phyloP scores from a whole-genome alignment of 2,888 invertebrate genomes.

The Brachypterus glaber region DNA sequence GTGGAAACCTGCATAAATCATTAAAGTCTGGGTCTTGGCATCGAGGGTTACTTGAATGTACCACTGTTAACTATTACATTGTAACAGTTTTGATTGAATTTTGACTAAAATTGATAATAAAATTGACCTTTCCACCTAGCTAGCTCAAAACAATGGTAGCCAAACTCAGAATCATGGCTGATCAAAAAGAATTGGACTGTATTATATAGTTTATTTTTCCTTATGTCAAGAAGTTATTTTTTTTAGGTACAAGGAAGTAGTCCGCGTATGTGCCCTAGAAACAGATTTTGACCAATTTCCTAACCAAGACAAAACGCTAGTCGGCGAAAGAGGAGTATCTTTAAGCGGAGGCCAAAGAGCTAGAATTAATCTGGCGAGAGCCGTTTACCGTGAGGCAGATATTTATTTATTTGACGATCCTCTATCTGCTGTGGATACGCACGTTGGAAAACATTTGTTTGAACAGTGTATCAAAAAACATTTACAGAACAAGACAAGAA shows the following conservation, averaged over 20 bases:
- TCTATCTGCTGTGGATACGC: constrained; percentile 68
- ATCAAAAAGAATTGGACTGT: too few species aligned
- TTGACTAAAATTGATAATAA: too few species aligned
- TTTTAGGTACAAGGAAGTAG: constrained; percentile 35
- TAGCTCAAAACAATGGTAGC: too few species aligned
- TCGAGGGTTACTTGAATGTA: too few species aligned
- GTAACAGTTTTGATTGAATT: too few species aligned
- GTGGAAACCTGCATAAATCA: too few species aligned
- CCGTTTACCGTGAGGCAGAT: constrained; percentile 67
- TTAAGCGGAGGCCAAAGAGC: constrained; percentile 77
- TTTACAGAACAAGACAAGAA: constrained; percentile 53
- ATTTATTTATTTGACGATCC: constrained; percentile 75
- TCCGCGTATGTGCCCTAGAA: constrained; percentile 54
- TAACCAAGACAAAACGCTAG: constrained; percentile 62
- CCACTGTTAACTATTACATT: too few species aligned
- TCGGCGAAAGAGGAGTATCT: constrained; percentile 70
- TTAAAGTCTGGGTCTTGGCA: too few species aligned
- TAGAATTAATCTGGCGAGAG: constrained; percentile 65
- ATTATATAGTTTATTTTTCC: too few species aligned
- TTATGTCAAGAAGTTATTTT: too few species aligned
- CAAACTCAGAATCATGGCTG: too few species aligned
- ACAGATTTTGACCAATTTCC: constrained; percentile 64
- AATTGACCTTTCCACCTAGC: too few species aligned
- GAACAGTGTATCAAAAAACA: constrained; percentile 57
- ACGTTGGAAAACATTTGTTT: constrained; percentile 66